phyloP scores from a whole-genome alignment of 2,113 vertebrate genomes.

The Megaceryle torquata region DNA sequence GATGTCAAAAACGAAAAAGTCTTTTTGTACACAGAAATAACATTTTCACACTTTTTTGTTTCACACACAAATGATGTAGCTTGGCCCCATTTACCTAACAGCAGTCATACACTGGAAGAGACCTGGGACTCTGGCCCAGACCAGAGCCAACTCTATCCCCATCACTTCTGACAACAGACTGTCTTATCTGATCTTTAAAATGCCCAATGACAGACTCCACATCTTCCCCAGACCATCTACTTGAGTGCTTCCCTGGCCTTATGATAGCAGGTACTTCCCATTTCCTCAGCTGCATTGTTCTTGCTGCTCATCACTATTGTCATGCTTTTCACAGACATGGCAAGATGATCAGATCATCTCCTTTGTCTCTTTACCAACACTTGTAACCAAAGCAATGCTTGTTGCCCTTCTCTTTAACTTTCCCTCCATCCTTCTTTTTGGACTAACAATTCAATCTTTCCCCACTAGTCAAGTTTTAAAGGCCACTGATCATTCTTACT shows the following conservation, averaged over 20 bases:
- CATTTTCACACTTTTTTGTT: neutral
- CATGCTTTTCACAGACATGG: neutral
- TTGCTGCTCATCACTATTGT: neutral
- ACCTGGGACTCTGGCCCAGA: neutral
- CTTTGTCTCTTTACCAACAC: neutral
- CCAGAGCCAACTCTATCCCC: neutral
- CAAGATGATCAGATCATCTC: neutral
- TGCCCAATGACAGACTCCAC: neutral
- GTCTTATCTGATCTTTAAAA: neutral
- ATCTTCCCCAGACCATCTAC: neutral
- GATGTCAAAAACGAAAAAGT: neutral
- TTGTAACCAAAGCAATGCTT: neutral
- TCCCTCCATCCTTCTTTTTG: neutral
- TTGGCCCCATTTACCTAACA: neutral
- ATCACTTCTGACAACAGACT: neutral
- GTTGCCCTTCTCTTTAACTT: neutral
- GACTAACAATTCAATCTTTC: neutral
- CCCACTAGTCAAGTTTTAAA: neutral
- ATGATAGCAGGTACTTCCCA: neutral
- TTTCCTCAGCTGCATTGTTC: neutral
- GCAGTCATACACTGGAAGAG: neutral
- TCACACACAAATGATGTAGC: neutral
- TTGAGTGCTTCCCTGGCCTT: neutral
- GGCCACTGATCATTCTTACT: neutral
- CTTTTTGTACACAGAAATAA: neutral